phyloP scores from a whole-genome alignment of 1,140 invertebrate genomes.

The Drosophila ironensis region DNA sequence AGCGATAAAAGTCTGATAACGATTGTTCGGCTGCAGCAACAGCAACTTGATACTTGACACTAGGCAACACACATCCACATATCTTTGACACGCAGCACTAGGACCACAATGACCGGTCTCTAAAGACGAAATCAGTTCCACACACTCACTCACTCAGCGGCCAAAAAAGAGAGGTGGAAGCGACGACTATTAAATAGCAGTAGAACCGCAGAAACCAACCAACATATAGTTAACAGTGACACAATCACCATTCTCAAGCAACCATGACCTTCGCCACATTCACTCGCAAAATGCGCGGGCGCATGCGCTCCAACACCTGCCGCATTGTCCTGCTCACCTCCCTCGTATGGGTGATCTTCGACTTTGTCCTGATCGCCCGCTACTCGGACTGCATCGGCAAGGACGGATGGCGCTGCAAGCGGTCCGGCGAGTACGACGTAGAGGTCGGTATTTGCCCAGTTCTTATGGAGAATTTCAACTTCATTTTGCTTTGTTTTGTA shows the following conservation, averaged over 20 bases:
- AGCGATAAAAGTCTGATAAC: constrained; percentile 68
- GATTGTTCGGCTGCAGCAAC: constrained; percentile 49
- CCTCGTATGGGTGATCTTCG: constrained; percentile 96
- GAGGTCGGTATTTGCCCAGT: constrained; percentile 82
- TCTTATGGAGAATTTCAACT: neutral
- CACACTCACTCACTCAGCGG: neutral
- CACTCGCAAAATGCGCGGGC: constrained; percentile 90
- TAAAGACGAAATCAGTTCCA: constrained; percentile 6
- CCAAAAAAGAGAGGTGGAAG: no score
- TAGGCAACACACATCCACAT: constrained; percentile 34
- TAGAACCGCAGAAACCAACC: neutral
- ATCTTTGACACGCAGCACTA: constrained; percentile 19
- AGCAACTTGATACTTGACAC: constrained; percentile 22
- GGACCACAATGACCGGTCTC: constrained; percentile 24
- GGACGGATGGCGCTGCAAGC: constrained; percentile 86
- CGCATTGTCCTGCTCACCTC: constrained; percentile 97
- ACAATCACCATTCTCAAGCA: neutral
- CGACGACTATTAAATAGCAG: neutral
- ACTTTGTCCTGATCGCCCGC: constrained; percentile 94
- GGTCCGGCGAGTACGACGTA: constrained; percentile 83
- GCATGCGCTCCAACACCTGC: constrained; percentile 95
- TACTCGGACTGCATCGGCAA: constrained; percentile 94
- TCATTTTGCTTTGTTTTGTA: constrained; percentile 9
- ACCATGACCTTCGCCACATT: constrained; percentile 73
- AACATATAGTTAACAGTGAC: constrained; percentile 13